Evolutionary conservation across 2,888 invertebrate genomes (phyloP).

Genomic region (Leptopilina syphax): DNA sequence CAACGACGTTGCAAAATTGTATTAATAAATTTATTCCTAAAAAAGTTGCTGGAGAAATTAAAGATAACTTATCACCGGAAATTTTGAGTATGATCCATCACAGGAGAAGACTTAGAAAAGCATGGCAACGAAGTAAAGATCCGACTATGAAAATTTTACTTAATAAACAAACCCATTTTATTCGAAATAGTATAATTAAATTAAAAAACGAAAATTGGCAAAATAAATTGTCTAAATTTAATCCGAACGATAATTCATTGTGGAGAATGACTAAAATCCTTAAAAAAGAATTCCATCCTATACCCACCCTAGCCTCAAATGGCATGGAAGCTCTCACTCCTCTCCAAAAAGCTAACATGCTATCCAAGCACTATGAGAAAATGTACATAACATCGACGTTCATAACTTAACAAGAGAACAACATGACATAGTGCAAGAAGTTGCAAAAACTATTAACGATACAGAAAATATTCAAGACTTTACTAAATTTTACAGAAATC

Average conservation of each 20-base stretch:
- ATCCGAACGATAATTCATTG: conserved; percentile 46
- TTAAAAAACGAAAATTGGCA: conserved; percentile 46
- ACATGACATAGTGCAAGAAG: not conserved
- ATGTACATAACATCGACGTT: conserved; percentile 47
- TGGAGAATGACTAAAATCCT: conserved; percentile 49
- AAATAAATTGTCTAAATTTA: conserved; percentile 43
- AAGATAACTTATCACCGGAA: not conserved
- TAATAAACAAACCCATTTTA: not conserved
- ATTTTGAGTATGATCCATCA: conserved; percentile 31
- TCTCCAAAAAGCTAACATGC: conserved; percentile 47
- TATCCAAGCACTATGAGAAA: conserved; percentile 46
- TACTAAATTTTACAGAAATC: conserved; percentile 21
- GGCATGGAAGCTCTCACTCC: conserved; percentile 21
- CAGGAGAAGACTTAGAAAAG: conserved; percentile 35
- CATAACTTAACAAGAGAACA: conserved; percentile 37
- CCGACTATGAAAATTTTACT: not conserved
- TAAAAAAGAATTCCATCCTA: conserved; percentile 44
- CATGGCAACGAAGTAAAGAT: conserved; percentile 31
- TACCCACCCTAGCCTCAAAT: conserved; percentile 42
- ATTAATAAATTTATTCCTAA: not conserved
- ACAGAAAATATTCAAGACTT: not conserved
- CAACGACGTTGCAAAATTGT: conserved; percentile 28
- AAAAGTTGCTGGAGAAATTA: not conserved
- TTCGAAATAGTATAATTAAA: conserved; percentile 12
- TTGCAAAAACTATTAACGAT: no score